Evolutionary conservation across 1,140 invertebrate genomes (phyloP).

Genomic region (Dinothrombium tinctorium): DNA sequence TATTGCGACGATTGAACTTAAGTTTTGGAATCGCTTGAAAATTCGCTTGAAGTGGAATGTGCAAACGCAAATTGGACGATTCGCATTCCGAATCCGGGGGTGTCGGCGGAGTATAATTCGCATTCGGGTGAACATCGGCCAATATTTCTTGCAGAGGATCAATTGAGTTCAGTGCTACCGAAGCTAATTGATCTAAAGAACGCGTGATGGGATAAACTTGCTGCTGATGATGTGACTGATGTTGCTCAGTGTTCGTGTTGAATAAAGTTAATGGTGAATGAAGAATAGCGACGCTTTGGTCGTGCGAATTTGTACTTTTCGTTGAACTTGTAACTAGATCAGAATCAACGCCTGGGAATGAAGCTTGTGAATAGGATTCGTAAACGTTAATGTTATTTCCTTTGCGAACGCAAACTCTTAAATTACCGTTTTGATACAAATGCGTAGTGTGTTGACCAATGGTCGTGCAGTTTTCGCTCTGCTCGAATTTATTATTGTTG

Average conservation of each 20-base stretch:
- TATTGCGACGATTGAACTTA: slow-evolving; percentile 61
- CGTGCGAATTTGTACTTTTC: not conserved
- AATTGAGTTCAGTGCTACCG: not conserved
- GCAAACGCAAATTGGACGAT: not conserved
- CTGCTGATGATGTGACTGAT: not conserved
- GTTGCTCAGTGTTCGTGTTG: not conserved
- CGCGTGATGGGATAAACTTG: not conserved
- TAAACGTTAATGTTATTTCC: too few species aligned
- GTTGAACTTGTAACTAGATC: too few species aligned
- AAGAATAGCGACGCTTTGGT: too few species aligned
- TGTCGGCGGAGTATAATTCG: slow-evolving; percentile 1
- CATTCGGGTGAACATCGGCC: not conserved
- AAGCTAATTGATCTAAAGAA: not conserved
- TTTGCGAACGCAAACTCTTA: too few species aligned
- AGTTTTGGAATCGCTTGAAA: too few species aligned
- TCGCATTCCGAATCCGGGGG: not conserved
- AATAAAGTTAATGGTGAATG: too few species aligned
- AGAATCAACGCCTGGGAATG: not conserved
- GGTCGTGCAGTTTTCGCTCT: not conserved
- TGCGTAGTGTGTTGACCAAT: not conserved
- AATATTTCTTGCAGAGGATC: too few species aligned
- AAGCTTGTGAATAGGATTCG: not conserved
- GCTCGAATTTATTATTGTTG: not conserved
- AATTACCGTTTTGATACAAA: too few species aligned
- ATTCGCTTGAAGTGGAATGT: not conserved